Evolutionary conservation across 2,113 vertebrate genomes (phyloP).

Genomic region (Nesoenas mayeri): DNA sequence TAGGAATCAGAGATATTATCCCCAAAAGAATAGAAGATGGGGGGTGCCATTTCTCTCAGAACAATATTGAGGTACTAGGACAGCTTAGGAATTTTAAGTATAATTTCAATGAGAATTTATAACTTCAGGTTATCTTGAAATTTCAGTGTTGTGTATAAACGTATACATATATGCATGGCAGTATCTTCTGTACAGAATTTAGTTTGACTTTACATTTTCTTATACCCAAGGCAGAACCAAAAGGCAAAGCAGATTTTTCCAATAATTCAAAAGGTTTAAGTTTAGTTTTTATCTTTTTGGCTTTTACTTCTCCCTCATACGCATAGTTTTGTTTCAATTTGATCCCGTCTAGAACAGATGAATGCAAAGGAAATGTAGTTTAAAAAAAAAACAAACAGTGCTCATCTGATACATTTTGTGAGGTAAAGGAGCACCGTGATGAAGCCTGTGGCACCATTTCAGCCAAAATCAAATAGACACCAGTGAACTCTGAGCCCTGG

Average conservation of each 20-base stretch:
- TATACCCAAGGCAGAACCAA: neutral
- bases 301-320: neutral
- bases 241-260: neutral
- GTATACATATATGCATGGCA: neutral
- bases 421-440: neutral
- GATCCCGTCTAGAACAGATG: neutral
- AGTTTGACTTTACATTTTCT: neutral
- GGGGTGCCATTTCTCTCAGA: neutral
- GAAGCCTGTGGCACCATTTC: neutral
- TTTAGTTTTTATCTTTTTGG: neutral
- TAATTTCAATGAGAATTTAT: neutral
- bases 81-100: neutral
- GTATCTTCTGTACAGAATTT: neutral
- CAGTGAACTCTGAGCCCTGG: neutral
- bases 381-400: neutral
- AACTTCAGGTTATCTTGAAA: neutral
- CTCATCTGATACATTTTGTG: neutral
- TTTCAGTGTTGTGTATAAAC: neutral
- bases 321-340: neutral
- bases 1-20: neutral
- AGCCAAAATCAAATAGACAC: neutral
- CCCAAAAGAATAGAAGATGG: neutral
- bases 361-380: neutral
- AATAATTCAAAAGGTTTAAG: neutral
- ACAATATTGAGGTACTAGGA: fast-evolving